phyloP scores from a whole-genome alignment of 2,888 invertebrate genomes.

The Drosophila melanosoma region DNA sequence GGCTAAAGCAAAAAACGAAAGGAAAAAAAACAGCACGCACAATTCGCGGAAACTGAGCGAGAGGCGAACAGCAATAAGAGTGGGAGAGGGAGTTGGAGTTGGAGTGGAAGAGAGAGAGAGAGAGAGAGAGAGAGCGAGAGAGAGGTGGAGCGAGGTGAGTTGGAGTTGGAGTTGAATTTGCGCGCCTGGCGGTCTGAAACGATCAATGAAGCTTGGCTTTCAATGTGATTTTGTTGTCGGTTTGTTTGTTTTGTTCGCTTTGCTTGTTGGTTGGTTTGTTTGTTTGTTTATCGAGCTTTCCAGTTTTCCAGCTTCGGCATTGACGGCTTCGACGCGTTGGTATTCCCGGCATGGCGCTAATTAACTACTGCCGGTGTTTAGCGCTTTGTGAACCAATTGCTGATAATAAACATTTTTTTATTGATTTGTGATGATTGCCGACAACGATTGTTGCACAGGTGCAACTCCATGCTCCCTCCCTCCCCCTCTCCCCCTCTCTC shows the following conservation, averaged over 20 bases:
- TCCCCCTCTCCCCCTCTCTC: not conserved
- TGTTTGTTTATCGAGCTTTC: constrained; percentile 13
- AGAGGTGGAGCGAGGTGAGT: not conserved
- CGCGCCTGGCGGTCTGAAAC: constrained; percentile 78
- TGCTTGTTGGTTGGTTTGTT: not conserved
- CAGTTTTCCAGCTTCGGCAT: constrained; percentile 39
- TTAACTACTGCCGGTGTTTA: constrained; percentile 84
- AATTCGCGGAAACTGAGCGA: constrained; percentile 64
- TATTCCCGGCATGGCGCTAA: constrained; percentile 83
- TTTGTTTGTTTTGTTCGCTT: constrained; percentile 8
- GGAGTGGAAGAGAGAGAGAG: not conserved
- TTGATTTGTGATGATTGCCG: constrained; percentile 80
- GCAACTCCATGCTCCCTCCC: constrained; percentile 34
- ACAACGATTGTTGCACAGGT: constrained; percentile 62
- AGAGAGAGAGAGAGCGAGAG: not conserved
- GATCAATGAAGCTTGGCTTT: constrained; percentile 74
- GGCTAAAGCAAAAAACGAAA: constrained; percentile 42
- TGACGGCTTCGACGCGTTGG: constrained; percentile 59
- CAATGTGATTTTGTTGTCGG: constrained; percentile 39
- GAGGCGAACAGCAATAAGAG: not conserved
- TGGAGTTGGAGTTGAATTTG: constrained; percentile 6
- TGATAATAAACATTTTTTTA: constrained; percentile 79
- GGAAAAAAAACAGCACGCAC: constrained; percentile 23
- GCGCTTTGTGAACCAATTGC: constrained; percentile 66
- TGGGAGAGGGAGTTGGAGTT: not conserved